These are phyloP conservation scores for Atherinosoma microstoma DNA, from an alignment of 2,797 vertebrate species.

Conservation along the genomic window DNA sequence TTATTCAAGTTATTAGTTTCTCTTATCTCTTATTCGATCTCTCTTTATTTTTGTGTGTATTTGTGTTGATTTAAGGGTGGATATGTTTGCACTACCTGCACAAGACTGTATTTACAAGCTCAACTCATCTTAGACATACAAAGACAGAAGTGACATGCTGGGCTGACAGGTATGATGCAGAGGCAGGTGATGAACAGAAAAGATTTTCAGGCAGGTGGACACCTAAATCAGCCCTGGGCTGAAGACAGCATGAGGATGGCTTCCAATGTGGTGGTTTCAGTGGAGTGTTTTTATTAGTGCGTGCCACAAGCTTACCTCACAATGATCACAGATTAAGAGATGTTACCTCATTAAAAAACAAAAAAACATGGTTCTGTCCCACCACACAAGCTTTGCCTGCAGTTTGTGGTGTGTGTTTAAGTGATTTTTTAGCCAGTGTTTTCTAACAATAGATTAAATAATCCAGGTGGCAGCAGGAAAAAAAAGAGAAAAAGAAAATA, in stretches of 20 bases:
- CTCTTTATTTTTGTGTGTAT: background rate
- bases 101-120: slow-evolving; percentile 13
- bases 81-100: background rate
- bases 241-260: slow-evolving; percentile 3
- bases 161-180: slow-evolving; percentile 26
- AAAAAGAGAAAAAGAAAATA: too few species aligned
- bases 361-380: background rate
- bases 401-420: background rate
- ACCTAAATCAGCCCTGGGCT: background rate
- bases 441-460: background rate
- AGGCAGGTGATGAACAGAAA: slow-evolving; percentile 14
- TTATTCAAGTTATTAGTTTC: too few species aligned
- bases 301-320: background rate
- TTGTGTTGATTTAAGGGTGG: slow-evolving; percentile 5
- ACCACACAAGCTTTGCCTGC: background rate
- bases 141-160: background rate
- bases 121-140: background rate
- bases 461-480: background rate
- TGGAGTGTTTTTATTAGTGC: background rate
- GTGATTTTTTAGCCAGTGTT: background rate
- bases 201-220: slow-evolving; percentile 19
- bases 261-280: slow-evolving; percentile 13
- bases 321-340: background rate
- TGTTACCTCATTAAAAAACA: too few species aligned
- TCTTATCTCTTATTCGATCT: background rate